These are phyloP conservation scores for Geotrypetes seraphini DNA, from an alignment of 2,797 vertebrate species.

Conservation along the genomic window DNA sequence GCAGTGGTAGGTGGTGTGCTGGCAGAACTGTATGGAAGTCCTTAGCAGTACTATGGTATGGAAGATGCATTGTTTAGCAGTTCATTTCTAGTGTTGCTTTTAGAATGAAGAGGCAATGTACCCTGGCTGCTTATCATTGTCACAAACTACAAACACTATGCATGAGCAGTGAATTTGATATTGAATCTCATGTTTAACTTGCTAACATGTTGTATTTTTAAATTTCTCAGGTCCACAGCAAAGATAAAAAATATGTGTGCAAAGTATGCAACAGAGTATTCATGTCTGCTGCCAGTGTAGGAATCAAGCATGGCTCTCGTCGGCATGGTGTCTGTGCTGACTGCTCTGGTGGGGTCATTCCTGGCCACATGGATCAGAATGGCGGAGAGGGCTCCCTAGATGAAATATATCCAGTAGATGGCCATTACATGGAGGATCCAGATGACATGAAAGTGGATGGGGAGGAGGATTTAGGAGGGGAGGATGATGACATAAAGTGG, in stretches of 20 bases:
- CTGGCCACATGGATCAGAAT: constrained; percentile 66
- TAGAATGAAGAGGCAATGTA: too few relatives aligned
- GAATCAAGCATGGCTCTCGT: constrained; percentile 91
- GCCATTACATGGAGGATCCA: constrained; percentile 62
- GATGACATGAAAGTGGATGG: constrained; percentile 71
- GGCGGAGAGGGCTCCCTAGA: constrained; percentile 77
- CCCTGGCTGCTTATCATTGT: too few relatives aligned
- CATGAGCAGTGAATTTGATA: too few relatives aligned
- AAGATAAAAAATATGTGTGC: constrained; percentile 96
- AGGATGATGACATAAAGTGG: constrained; percentile 82
- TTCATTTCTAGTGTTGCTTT: too few relatives aligned
- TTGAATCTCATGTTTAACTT: neutral
- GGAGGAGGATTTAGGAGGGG: constrained; percentile 66
- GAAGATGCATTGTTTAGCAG: too few relatives aligned
- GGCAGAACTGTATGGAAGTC: too few relatives aligned
- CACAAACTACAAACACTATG: too few relatives aligned
- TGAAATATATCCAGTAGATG: constrained; percentile 68
- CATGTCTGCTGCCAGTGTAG: constrained; percentile 93
- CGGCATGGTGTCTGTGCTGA: constrained; percentile 87
- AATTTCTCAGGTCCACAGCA: constrained; percentile 83
- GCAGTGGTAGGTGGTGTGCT: too few relatives aligned
- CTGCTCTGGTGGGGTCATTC: constrained; percentile 76
- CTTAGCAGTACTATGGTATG: too few relatives aligned
- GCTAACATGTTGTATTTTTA: neutral
- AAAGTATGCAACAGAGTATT: constrained; percentile 95